Evolutionary conservation across 2,797 vertebrate species (phyloP), one percentile per base, ranked within the genome.

Genomic region (Sphenopsis melanotis): DNA sequence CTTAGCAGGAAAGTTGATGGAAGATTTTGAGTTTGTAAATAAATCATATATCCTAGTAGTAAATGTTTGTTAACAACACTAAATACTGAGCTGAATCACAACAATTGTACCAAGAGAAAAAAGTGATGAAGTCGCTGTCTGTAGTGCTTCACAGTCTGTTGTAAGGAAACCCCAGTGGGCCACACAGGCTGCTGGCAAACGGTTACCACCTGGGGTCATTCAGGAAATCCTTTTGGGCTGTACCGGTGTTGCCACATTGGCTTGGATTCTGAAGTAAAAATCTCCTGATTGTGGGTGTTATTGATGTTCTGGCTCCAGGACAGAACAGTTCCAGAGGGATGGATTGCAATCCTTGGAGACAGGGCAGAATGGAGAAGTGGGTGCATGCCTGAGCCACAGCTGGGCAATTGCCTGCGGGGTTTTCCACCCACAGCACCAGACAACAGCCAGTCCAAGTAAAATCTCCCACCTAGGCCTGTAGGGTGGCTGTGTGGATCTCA

Each of bases 271-370:
- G n/a, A 44, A 41, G 22, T 4, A 55, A 57, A 71, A 81, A 15
- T 11, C 12, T 82, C 17, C 50, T 13, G 6, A 12, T 8, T 21
- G 22, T 52, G 6, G 1, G 1, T 0, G 0, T 14, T 66, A 10
- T 4, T 0, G 0, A 14, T 57, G 6, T 9, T 78, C 65, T 49
- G 42, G 8, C 8, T 82, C 5, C 39, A 1, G 3, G 22, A 13
- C 0, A 9, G 39, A 80, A 34, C 1, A 1, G n/a, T 2, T 50
- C 15, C 44, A 34, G 41, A 22, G 18, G 19, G 9, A 34, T 9
- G 10, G 39, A 50, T 12, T 29, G 4, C 14, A 49, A 2, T 27
- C 9, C 36, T 34, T 1, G 2, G 32, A 50, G 29, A 36, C 0
- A 3, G 47, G 44, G 21, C 6, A 83, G 46, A 82, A 83, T 0